Evolutionary conservation across 1,140 invertebrate genomes (phyloP).

Genomic region (Centruroides vittatus): DNA sequence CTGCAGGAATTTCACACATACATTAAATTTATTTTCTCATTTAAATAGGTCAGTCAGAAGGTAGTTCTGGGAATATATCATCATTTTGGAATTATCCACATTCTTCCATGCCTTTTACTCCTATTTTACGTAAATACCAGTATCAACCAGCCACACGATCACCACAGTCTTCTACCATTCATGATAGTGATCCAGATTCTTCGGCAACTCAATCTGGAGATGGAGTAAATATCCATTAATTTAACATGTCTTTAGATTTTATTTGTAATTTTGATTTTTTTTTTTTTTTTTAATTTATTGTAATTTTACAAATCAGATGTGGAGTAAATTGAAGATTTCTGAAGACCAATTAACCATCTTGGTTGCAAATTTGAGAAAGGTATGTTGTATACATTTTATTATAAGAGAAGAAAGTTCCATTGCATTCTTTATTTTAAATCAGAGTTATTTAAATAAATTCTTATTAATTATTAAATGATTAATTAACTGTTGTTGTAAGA

Average conservation of each 20-base stretch:
- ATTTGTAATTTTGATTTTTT: not conserved
- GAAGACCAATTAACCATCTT: not conserved
- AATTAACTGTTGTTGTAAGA: too few species aligned
- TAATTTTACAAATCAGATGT: not conserved
- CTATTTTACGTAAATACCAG: conserved; percentile 24
- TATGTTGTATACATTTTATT: too few species aligned
- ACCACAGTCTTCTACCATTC: conserved; percentile 20
- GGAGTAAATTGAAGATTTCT: not conserved
- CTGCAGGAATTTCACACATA: too few species aligned
- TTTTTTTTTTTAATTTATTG: not conserved
- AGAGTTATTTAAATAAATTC: too few species aligned
- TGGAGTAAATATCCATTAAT: not conserved
- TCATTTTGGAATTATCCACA: not conserved
- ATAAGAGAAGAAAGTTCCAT: too few species aligned
- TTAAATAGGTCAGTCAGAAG: not conserved
- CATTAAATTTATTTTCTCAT: not conserved
- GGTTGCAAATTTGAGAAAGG: not conserved
- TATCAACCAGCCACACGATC: conserved; percentile 27
- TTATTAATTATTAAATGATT: too few species aligned
- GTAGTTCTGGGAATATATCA: not conserved
- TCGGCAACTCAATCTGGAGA: conserved; percentile 17
- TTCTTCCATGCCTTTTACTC: not conserved
- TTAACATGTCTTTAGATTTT: conserved; percentile 3
- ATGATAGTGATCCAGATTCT: conserved; percentile 20
- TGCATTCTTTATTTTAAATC: too few species aligned